A percentile compares a stretch with the other conserved stretches of the same genome.
Conservation (phyloP, 2,797 vertebrate genomes). For the Trichosurus vulpecula region DNA sequence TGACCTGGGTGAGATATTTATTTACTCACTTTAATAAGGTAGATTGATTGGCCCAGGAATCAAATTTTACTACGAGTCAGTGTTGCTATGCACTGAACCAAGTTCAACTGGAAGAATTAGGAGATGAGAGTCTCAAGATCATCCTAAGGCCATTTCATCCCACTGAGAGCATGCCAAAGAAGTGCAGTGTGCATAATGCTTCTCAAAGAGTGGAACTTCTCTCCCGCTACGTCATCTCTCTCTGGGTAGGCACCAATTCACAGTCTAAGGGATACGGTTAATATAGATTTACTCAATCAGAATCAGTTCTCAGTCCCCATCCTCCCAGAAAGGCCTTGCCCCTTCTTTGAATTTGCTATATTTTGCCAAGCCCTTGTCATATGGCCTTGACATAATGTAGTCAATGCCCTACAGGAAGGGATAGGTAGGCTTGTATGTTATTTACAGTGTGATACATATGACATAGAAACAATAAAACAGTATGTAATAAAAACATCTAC, state of each 20-base stretch:
- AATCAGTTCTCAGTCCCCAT: neutral
- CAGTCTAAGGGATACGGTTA: neutral
- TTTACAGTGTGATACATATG: neutral
- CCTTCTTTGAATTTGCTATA: neutral
- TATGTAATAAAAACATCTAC: neutral
- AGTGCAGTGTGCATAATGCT: neutral
- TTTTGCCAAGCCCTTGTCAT: neutral
- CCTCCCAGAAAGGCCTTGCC: neutral
- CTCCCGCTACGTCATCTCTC: neutral
- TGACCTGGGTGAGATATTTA: constrained; percentile 23
- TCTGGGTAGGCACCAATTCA: neutral
- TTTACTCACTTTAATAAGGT: neutral
- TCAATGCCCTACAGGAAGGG: neutral
- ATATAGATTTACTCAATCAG: neutral
- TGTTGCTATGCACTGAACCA: neutral
- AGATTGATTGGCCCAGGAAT: neutral
- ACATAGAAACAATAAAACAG: neutral
- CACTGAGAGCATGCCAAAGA: neutral
- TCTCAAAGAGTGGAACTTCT: neutral
- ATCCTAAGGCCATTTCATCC: neutral
- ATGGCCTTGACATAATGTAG: neutral
- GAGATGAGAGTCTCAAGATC: neutral
- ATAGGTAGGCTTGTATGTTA: neutral
- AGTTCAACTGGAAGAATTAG: neutral
- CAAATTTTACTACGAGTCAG: neutral